phyloP scores from a whole-genome alignment of 2,888 invertebrate genomes.

The Polyommatus icarus region DNA sequence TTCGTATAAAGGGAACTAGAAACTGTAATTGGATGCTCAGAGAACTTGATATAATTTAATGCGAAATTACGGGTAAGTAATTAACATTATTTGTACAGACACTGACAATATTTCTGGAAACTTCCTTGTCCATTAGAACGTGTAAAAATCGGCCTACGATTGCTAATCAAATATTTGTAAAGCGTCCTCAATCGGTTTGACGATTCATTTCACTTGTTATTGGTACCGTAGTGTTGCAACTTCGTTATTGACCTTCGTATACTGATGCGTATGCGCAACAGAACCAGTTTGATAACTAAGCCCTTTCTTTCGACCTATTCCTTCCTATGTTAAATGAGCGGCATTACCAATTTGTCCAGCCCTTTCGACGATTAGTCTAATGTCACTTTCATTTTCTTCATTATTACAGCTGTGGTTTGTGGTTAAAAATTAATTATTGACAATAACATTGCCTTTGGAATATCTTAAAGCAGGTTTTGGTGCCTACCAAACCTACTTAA shows the following conservation, averaged over 20 bases:
- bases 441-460: too few species aligned
- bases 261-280: neutral
- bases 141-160: constrained; percentile 17
- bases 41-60: neutral
- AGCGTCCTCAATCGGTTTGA: constrained; percentile 30
- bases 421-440: too few species aligned
- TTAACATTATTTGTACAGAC: neutral
- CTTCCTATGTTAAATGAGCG: neutral
- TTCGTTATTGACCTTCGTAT: constrained; percentile 39
- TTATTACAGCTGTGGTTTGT: too few species aligned
- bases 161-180: constrained; percentile 23
- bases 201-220: constrained; percentile 38
- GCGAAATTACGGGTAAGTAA: neutral
- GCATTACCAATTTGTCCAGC: too few species aligned
- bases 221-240: constrained; percentile 33
- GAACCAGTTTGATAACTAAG: neutral
- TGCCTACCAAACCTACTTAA: too few species aligned
- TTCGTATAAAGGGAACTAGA: neutral
- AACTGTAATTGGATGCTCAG: neutral
- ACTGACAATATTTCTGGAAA: neutral
- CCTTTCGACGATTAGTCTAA: too few species aligned
- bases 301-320: neutral
- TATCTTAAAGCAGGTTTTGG: too few species aligned
- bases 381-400: too few species aligned
- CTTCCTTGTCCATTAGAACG: constrained; percentile 1